Evolutionary conservation across 2,797 vertebrate species (phyloP).

Genomic region (Phoxinus dragarum): DNA sequence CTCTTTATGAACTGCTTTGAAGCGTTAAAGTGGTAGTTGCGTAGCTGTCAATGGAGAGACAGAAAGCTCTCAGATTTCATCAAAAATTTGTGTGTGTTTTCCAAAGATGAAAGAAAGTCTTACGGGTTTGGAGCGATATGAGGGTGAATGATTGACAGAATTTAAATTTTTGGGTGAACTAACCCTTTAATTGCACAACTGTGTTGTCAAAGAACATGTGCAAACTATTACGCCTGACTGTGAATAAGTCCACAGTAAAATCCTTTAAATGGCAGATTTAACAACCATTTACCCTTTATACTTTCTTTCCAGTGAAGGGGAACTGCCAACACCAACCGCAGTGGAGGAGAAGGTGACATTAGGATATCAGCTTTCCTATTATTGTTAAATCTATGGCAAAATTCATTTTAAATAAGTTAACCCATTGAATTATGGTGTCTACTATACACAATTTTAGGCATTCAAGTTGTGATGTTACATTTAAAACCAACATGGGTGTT

Average conservation of each 20-base stretch:
- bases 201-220: background rate
- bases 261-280: background rate
- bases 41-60: no score
- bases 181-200: background rate
- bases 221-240: background rate
- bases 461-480: background rate
- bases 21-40: no score
- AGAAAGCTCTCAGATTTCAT: no score
- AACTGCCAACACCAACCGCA: slow-evolving; percentile 82
- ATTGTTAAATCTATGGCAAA: background rate
- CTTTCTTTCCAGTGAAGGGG: slow-evolving; percentile 80
- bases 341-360: slow-evolving; percentile 86
- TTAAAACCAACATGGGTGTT: background rate
- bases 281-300: slow-evolving; percentile 24
- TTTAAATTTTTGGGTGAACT: no score
- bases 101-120: no score
- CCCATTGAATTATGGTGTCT: slow-evolving; percentile 16
- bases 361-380: background rate
- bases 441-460: background rate
- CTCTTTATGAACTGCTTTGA: no score
- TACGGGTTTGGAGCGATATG: no score
- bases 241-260: background rate
- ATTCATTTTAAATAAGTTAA: background rate
- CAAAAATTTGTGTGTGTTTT: no score
- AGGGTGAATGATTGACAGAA: no score